Conservation (phyloP, 2,113 vertebrate species). For the Choloepus hoffmanni region DNA sequence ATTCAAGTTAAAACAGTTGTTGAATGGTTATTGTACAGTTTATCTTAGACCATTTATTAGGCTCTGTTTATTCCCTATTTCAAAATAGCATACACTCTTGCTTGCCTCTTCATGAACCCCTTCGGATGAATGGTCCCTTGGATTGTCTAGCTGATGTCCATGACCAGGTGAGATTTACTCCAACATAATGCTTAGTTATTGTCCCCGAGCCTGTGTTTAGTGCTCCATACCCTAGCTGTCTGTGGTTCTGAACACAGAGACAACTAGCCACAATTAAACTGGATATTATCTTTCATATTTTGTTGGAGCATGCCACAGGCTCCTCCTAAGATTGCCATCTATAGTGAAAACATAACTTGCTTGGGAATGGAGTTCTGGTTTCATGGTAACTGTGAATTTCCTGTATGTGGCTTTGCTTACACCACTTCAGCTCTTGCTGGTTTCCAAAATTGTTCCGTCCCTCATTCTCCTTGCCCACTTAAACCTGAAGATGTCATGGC, state of each 20-base stretch:
- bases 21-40: not conserved
- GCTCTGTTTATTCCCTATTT: not conserved
- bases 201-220: not conserved
- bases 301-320: not conserved
- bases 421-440: not conserved
- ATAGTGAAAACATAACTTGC: not conserved
- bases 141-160: not conserved
- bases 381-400: not conserved
- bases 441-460: not conserved
- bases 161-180: not conserved
- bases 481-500: not conserved
- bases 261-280: not conserved
- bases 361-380: not conserved
- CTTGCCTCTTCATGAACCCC: not conserved
- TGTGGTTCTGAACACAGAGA: not conserved
- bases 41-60: not conserved
- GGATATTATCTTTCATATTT: not conserved
- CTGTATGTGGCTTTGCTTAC: not conserved
- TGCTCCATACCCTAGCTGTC: not conserved
- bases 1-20: not conserved
- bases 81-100: not conserved
- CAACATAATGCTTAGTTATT: not conserved
- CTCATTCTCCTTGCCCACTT: not conserved
- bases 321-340: not conserved
- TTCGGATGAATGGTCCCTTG: not conserved